These are phyloP conservation scores for Mayetiola destructor DNA, from an alignment of 2,888 invertebrate species.

Conservation along the genomic window DNA sequence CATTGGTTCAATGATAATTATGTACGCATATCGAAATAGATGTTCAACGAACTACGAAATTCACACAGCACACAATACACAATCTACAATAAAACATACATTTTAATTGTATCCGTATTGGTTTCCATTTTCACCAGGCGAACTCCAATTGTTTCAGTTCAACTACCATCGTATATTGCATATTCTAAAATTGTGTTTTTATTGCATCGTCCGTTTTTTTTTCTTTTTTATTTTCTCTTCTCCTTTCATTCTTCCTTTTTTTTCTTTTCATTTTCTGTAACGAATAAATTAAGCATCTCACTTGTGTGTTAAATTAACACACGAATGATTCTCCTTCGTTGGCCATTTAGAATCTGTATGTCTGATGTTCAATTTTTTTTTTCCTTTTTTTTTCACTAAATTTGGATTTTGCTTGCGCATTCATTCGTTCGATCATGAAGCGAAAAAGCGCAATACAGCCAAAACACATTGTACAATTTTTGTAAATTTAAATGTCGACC, in stretches of 20 bases:
- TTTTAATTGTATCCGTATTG: too few species aligned
- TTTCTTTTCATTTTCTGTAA: neutral
- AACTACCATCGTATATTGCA: too few species aligned
- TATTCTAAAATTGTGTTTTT: too few species aligned
- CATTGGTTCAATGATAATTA: too few species aligned
- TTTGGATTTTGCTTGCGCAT: neutral
- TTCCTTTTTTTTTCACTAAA: neutral
- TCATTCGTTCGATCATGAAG: neutral
- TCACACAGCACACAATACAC: too few species aligned
- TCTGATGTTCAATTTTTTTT: neutral
- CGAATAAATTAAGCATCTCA: neutral
- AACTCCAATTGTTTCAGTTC: too few species aligned
- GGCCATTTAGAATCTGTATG: constrained; percentile 1
- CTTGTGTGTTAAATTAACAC: constrained; percentile 3
- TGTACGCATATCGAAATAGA: too few species aligned
- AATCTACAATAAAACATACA: too few species aligned
- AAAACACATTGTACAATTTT: neutral
- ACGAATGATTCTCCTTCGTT: constrained; percentile 5
- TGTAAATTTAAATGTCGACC: constrained; percentile 2
- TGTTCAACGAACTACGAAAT: too few species aligned
- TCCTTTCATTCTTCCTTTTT: neutral
- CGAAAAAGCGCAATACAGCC: too few species aligned
- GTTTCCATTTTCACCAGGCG: too few species aligned
- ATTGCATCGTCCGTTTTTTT: too few species aligned
- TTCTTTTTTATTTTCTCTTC: neutral